These are phyloP conservation scores for Dendrolimus kikuchii DNA, from an alignment of 1,140 invertebrate species.

Conservation along the genomic window DNA sequence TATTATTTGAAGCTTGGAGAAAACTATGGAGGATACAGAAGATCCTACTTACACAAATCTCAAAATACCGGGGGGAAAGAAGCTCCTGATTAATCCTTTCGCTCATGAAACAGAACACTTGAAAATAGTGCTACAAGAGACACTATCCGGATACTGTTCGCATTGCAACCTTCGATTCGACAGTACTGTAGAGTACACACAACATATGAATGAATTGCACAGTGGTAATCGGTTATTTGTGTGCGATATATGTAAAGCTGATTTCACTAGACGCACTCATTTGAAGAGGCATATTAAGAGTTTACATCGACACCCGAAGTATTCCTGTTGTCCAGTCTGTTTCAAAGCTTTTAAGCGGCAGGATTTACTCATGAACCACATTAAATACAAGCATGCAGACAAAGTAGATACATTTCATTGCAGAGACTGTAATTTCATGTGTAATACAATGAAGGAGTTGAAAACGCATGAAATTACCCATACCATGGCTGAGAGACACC, in stretches of 20 bases:
- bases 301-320: constrained; percentile 26
- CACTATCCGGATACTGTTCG: constrained; percentile 4
- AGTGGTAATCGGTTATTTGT: constrained; percentile 18
- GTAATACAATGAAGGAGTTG: constrained; percentile 20
- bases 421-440: constrained; percentile 25
- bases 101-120: no score
- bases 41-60: no score
- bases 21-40: no score
- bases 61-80: no score
- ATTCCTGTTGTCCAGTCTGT: constrained; percentile 28
- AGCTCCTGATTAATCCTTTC: no score
- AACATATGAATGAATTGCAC: constrained; percentile 26
- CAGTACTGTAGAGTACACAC: constrained; percentile 20
- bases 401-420: constrained; percentile 23
- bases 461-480: constrained; percentile 31
- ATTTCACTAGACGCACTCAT: constrained; percentile 34
- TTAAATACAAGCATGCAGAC: constrained; percentile 27
- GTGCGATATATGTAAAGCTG: constrained; percentile 24
- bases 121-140: background rate
- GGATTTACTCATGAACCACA: constrained; percentile 29
- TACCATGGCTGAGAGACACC: constrained; percentile 17
- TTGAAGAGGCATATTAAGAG: constrained; percentile 36
- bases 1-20: no score
- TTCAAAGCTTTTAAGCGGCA: constrained; percentile 23
- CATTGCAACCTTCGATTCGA: constrained; percentile 21